phyloP scores from a whole-genome alignment of 1,140 invertebrate genomes.

The Ectropis grisescens region DNA sequence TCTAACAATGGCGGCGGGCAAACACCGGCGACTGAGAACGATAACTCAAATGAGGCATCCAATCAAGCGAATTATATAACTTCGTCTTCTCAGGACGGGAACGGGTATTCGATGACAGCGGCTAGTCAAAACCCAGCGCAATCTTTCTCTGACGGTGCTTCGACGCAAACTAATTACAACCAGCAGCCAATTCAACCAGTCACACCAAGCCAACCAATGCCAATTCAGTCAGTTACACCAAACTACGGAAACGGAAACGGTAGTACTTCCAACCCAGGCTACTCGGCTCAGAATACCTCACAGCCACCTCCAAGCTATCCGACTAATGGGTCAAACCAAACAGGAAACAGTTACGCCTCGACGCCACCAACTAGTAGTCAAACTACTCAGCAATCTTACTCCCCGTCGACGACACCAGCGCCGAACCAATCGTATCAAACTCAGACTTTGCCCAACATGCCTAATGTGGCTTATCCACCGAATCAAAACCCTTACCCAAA shows the following conservation, averaged over 20 bases:
- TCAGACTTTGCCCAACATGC: constrained; percentile 31
- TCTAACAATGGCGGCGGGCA: constrained; percentile 38
- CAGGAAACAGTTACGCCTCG: constrained; percentile 23
- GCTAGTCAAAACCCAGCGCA: constrained; percentile 28
- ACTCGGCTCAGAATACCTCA: constrained; percentile 26
- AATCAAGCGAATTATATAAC: constrained; percentile 52
- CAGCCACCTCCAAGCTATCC: constrained; percentile 35
- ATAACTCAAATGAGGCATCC: constrained; percentile 32
- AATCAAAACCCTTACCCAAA: constrained; percentile 53
- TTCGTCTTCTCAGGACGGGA: constrained; percentile 40
- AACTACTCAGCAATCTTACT: constrained; percentile 38
- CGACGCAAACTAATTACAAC: constrained; percentile 27
- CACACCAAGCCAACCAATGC: constrained; percentile 29
- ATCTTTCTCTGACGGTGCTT: constrained; percentile 29
- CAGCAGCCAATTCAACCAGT: constrained; percentile 22
- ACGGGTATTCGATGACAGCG: constrained; percentile 24
- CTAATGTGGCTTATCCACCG: constrained; percentile 34
- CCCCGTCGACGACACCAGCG: constrained; percentile 46
- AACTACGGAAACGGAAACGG: constrained; percentile 35
- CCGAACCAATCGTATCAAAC: constrained; percentile 41
- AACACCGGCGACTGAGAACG: constrained; percentile 23
- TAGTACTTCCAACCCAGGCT: constrained; percentile 24
- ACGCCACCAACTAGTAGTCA: constrained; percentile 24
- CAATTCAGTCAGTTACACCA: constrained; percentile 27
- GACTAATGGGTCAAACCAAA: constrained; percentile 26